Conservation (phyloP, 2,888 invertebrate species). For the Oasisia sp. region DNA sequence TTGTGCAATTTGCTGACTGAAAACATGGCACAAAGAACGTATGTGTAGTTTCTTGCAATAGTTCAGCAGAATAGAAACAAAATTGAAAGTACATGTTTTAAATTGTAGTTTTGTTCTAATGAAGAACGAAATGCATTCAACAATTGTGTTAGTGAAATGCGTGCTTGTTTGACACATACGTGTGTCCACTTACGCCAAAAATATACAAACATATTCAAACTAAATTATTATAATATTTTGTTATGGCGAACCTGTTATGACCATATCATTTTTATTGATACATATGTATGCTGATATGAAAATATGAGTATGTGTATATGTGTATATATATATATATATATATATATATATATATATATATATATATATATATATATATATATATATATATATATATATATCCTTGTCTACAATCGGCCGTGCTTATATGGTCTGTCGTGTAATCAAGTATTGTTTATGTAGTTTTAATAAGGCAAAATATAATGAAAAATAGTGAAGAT, state of each 20-base stretch:
- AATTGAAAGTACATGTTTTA: neutral
- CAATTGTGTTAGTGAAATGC: neutral
- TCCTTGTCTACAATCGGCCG: too few species aligned
- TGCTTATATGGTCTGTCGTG: neutral
- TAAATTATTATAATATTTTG: neutral
- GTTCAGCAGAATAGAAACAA: neutral
- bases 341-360: too few species aligned
- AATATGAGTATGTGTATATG: neutral
- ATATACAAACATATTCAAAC: neutral
- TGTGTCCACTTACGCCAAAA: neutral
- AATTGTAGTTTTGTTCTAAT: neutral
- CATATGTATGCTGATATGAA: neutral
- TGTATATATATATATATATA: too few species aligned
- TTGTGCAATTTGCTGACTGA: slow-evolving; percentile 3
- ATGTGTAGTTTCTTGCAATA: neutral
- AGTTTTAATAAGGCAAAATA: neutral
- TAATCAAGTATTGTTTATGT: neutral
- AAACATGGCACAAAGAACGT: neutral
- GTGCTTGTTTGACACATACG: too few species aligned
- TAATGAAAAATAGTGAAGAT: neutral
- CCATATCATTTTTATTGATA: neutral
- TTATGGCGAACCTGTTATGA: neutral
- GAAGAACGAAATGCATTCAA: neutral
- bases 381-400: too few species aligned
- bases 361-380: too few species aligned